phyloP scores from a whole-genome alignment of 1,140 invertebrate genomes.

The Phymastichus coffea region DNA sequence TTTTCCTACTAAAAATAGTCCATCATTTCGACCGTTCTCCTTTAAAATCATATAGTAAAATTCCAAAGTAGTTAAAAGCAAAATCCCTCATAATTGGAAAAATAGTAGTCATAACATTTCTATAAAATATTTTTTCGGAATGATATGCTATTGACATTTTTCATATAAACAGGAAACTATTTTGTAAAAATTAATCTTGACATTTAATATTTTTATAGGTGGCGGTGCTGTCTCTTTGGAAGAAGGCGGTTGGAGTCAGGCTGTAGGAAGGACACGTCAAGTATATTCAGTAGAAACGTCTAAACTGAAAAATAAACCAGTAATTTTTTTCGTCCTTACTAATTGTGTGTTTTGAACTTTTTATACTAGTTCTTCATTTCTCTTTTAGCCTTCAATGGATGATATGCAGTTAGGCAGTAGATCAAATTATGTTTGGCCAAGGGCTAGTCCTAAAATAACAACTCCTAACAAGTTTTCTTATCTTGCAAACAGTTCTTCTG shows the following conservation, averaged over 20 bases:
- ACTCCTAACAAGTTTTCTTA: slow-evolving; percentile 54
- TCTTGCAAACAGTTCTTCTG: slow-evolving; percentile 48
- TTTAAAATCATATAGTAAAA: no score
- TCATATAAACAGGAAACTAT: no score
- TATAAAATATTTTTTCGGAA: no score
- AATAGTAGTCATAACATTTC: no score
- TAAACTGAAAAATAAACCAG: slow-evolving; percentile 57
- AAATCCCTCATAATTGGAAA: no score
- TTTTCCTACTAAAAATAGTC: no score
- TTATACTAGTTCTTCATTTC: background rate
- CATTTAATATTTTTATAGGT: slow-evolving; percentile 31
- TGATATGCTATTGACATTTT: no score
- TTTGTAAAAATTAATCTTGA: no score
- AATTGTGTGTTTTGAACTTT: background rate
- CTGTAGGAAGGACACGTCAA: slow-evolving; percentile 38
- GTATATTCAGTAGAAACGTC: slow-evolving; percentile 55
- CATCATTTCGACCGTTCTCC: no score
- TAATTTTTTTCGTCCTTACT: background rate
- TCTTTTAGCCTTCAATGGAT: slow-evolving; percentile 48
- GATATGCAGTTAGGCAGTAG: slow-evolving; percentile 53
- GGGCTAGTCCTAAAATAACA: slow-evolving; percentile 17
- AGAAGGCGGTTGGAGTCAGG: slow-evolving; percentile 48
- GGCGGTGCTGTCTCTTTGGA: slow-evolving; percentile 39
- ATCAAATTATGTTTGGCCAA: slow-evolving; percentile 25
- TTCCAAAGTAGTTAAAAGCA: no score